Evolutionary conservation across 2,888 invertebrate species (phyloP).

Genomic region (Pristionchus entomophagus): DNA sequence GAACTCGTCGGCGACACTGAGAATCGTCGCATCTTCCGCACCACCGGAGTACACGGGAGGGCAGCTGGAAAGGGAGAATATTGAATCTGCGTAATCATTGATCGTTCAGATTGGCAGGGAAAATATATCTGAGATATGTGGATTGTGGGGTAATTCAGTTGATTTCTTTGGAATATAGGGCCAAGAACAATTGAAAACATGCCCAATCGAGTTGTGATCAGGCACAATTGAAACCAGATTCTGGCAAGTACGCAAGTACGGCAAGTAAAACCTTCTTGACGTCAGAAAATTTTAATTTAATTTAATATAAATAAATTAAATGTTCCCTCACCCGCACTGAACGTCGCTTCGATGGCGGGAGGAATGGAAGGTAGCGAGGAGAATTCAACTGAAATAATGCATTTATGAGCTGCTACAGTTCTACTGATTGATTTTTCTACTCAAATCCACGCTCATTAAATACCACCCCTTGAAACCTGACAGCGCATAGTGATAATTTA

Average conservation of each 20-base stretch:
- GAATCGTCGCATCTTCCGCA: constrained; percentile 63
- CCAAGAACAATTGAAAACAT: no score
- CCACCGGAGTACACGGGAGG: constrained; percentile 47
- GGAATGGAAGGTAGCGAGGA: constrained; percentile 36
- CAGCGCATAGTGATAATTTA: no score
- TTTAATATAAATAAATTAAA: not conserved
- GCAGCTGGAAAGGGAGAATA: not conserved
- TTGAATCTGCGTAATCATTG: no score
- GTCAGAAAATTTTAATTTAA: not conserved
- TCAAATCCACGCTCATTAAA: not conserved
- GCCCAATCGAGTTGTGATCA: no score
- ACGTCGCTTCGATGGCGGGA: not conserved
- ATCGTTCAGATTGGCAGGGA: no score
- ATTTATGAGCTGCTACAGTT: not conserved
- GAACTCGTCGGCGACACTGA: constrained; percentile 66
- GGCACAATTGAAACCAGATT: no score
- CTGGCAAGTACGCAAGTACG: no score
- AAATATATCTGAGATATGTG: no score
- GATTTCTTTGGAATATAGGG: no score
- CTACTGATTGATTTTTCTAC: not conserved
- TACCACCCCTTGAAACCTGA: not conserved
- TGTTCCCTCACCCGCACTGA: not conserved
- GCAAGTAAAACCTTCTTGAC: no score
- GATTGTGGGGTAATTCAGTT: no score
- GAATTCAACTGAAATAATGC: constrained; percentile 19